phyloP scores from a whole-genome alignment of 2,888 invertebrate genomes.

The Thymelicus sylvestris region DNA sequence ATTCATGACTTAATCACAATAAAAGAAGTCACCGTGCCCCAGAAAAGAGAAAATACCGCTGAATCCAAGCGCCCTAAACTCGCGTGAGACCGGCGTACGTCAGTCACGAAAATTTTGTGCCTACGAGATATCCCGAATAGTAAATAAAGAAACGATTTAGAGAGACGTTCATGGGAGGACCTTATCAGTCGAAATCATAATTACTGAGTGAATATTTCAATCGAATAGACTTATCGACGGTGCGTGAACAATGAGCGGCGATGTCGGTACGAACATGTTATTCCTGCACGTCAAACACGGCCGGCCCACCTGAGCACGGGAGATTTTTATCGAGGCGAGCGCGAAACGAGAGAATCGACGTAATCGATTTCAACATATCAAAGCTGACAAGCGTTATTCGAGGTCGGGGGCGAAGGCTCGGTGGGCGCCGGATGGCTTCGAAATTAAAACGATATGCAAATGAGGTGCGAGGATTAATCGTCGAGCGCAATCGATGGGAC shows the following conservation, averaged over 20 bases:
- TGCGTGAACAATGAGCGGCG: slow-evolving; percentile 74
- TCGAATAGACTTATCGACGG: slow-evolving; percentile 72
- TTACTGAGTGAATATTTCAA: slow-evolving; percentile 80
- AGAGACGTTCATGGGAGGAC: slow-evolving; percentile 60
- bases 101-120: slow-evolving; percentile 2
- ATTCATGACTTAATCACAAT: slow-evolving; percentile 65
- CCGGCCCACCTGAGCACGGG: slow-evolving; percentile 63
- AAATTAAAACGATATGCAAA: slow-evolving; percentile 83
- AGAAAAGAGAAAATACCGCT: slow-evolving; percentile 11
- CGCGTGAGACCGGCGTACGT: background rate
- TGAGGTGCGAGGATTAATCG: slow-evolving; percentile 74
- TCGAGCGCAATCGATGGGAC: slow-evolving; percentile 73
- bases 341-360: slow-evolving; percentile 68
- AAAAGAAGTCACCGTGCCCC: slow-evolving; percentile 27
- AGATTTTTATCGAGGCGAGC: slow-evolving; percentile 66
- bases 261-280: slow-evolving; percentile 67
- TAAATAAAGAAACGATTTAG: slow-evolving; percentile 15
- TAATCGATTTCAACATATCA: slow-evolving; percentile 79
- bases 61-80: slow-evolving; percentile 3
- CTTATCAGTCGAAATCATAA: slow-evolving; percentile 76
- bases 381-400: slow-evolving; percentile 72
- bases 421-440: slow-evolving; percentile 79
- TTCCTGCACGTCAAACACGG: slow-evolving; percentile 68
- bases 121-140: background rate
- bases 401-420: slow-evolving; percentile 70